Percentiles rank a stretch among this genome's conserved stretches.
These are phyloP conservation scores for Spisula solida DNA, from an alignment of 2,888 invertebrate species.

Conservation along the genomic window DNA sequence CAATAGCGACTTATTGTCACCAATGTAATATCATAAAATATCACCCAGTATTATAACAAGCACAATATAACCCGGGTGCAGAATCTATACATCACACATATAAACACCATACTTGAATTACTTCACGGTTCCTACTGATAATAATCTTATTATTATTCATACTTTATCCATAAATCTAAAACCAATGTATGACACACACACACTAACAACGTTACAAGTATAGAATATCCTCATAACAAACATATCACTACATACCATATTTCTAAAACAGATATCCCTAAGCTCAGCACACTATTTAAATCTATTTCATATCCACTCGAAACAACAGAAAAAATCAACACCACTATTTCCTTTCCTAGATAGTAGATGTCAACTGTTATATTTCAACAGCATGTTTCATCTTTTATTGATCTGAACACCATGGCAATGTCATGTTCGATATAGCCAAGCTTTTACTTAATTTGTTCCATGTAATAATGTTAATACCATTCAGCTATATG, in stretches of 20 bases:
- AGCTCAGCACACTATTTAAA: not conserved
- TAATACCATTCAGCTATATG: slow-evolving; percentile 33
- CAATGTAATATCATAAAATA: not conserved
- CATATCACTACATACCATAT: not conserved
- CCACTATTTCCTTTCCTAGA: not conserved
- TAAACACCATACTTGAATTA: no score
- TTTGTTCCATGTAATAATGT: slow-evolving; percentile 37
- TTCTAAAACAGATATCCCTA: not conserved
- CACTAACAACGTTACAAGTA: no score
- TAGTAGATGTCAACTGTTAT: slow-evolving; percentile 14
- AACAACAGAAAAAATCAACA: not conserved
- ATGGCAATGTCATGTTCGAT: not conserved
- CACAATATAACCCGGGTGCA: not conserved
- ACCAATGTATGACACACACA: not conserved
- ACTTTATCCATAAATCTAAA: no score
- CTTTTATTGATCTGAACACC: not conserved
- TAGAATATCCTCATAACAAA: not conserved
- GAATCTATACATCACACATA: not conserved
- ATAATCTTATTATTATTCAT: not conserved
- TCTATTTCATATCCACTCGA: no score
- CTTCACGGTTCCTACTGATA: not conserved
- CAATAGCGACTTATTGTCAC: no score
- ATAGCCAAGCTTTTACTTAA: slow-evolving; percentile 38
- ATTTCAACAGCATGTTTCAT: not conserved
- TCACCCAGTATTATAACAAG: not conserved